Percentiles rank a stretch among this genome's conserved stretches.
These are phyloP conservation scores for Rhamnusium bicolor DNA, from an alignment of 2,888 invertebrate species.

Conservation along the genomic window DNA sequence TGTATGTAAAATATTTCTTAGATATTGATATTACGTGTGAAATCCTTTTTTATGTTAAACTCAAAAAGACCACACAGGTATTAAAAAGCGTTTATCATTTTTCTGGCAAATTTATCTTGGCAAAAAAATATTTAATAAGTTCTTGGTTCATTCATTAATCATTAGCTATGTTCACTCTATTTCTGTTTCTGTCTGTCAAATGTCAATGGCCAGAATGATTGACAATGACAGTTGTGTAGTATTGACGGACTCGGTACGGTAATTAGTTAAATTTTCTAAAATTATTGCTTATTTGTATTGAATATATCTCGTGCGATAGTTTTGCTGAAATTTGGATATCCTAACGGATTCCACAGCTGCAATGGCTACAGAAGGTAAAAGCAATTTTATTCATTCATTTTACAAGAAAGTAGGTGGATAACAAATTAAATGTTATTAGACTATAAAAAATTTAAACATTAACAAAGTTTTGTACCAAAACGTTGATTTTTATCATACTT, in stretches of 20 bases:
- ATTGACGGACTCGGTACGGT: neutral
- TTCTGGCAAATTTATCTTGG: no score
- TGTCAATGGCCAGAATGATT: neutral
- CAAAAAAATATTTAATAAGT: no score
- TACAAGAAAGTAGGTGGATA: slow-evolving; percentile 3
- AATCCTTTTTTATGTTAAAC: no score
- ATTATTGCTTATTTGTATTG: neutral
- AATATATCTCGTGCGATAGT: neutral
- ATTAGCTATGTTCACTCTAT: neutral
- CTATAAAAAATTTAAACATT: no score
- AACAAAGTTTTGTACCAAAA: no score
- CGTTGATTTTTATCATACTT: no score
- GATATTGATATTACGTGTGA: no score
- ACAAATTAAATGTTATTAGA: neutral
- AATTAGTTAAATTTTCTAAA: neutral
- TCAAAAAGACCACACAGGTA: no score
- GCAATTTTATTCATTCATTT: slow-evolving; percentile 3
- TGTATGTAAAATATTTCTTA: no score
- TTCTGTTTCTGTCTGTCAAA: neutral
- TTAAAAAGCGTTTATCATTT: no score
- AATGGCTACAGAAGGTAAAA: slow-evolving; percentile 34
- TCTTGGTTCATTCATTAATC: no score
- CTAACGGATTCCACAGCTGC: slow-evolving; percentile 2
- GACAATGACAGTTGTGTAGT: neutral
- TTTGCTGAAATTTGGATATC: neutral